A percentile compares a stretch with the other conserved stretches of the same genome.
phyloP scores from a whole-genome alignment of 2,888 invertebrate species.

The Acronicta alni region DNA sequence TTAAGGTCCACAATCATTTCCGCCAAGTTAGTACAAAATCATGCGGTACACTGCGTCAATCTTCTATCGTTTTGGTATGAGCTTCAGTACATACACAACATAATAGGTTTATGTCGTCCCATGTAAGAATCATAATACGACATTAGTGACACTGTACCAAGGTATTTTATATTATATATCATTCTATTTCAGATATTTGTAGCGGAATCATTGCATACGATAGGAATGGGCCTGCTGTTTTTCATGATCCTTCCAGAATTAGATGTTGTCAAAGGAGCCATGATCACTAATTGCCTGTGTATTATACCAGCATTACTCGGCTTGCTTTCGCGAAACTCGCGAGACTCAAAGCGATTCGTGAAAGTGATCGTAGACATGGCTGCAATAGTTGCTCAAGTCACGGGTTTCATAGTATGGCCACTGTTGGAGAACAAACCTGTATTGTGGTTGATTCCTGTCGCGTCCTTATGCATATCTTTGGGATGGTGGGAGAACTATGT shows the following conservation, averaged over 20 bases:
- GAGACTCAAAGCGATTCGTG: slow-evolving; percentile 93
- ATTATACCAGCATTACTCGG: slow-evolving; percentile 95
- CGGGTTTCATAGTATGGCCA: slow-evolving; percentile 98
- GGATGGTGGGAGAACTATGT: slow-evolving; percentile 99
- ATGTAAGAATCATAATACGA: neutral
- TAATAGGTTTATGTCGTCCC: too few species aligned
- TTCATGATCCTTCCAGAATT: slow-evolving; percentile 97
- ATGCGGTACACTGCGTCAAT: too few species aligned
- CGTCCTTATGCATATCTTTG: slow-evolving; percentile 95
- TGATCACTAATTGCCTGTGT: slow-evolving; percentile 98
- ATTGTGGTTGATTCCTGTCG: slow-evolving; percentile 95
- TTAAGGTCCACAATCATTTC: too few species aligned
- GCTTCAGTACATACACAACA: too few species aligned
- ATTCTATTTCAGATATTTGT: slow-evolving; percentile 90
- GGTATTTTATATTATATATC: neutral
- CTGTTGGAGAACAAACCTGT: slow-evolving; percentile 93
- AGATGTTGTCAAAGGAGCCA: slow-evolving; percentile 98
- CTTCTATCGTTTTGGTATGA: too few species aligned
- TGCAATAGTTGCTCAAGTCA: slow-evolving; percentile 96
- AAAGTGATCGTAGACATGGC: slow-evolving; percentile 95
- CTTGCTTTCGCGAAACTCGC: slow-evolving; percentile 94
- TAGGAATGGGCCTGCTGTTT: slow-evolving; percentile 96
- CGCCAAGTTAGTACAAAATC: too few species aligned
- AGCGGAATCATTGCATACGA: slow-evolving; percentile 96
- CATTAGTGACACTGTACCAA: neutral